These are phyloP conservation scores for Drosophila gunungcola DNA, from an alignment of 1,140 invertebrate genomes.

Conservation along the genomic window DNA sequence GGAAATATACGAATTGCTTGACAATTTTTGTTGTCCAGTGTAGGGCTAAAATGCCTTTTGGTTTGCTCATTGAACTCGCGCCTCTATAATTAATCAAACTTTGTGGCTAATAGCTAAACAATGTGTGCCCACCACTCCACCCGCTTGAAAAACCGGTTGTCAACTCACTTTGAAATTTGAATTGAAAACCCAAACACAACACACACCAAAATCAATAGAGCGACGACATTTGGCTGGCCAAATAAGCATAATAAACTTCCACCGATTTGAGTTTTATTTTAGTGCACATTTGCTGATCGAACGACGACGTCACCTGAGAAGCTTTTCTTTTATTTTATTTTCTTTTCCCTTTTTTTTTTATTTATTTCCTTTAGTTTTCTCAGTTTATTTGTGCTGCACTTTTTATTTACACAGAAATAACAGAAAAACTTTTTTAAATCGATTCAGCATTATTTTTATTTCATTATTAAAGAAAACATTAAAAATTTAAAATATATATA, in stretches of 20 bases:
- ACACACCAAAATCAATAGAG: constrained; percentile 15
- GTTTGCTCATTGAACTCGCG: constrained; percentile 53
- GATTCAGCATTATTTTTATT: not conserved
- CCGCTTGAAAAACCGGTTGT: constrained; percentile 50
- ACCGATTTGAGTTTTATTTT: constrained; percentile 21
- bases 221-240: constrained; percentile 13
- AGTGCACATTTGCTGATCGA: constrained; percentile 11
- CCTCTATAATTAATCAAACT: constrained; percentile 71
- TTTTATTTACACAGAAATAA: not conserved
- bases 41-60: constrained; percentile 47
- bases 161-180: constrained; percentile 46
- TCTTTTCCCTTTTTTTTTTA: too few relatives aligned
- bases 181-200: constrained; percentile 41
- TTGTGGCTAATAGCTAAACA: constrained; percentile 71
- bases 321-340: not conserved
- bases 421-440: not conserved
- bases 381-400: not conserved
- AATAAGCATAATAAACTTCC: constrained; percentile 6
- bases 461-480: not conserved
- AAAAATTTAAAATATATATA: not conserved
- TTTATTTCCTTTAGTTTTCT: not conserved
- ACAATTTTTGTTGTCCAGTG: constrained; percentile 31
- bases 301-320: constrained; percentile 27
- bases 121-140: constrained; percentile 40
- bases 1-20: too few relatives aligned